phyloP scores from a whole-genome alignment of 1,140 invertebrate species.

The Temnothorax longispinosus region DNA sequence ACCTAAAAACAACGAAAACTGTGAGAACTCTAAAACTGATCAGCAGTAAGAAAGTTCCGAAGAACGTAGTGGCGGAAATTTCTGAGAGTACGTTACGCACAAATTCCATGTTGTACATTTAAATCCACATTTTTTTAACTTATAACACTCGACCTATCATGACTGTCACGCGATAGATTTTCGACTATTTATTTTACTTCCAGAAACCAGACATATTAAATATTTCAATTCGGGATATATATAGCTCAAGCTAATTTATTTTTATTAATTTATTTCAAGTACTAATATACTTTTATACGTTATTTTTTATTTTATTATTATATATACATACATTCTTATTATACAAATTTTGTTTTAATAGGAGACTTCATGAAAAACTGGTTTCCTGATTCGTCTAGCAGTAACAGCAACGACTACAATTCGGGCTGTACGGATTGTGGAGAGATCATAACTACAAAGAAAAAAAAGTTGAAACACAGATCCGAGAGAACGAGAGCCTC shows the following conservation, averaged over 20 bases:
- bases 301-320: neutral
- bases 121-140: neutral
- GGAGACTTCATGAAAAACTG: neutral
- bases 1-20: neutral
- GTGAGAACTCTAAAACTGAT: neutral
- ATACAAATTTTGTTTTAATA: neutral
- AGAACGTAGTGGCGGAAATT: neutral
- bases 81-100: neutral
- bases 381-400: neutral
- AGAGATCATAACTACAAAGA: neutral
- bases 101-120: neutral
- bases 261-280: neutral
- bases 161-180: neutral
- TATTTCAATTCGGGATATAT: neutral
- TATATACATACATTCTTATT: neutral
- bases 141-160: neutral
- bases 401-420: neutral
- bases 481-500: neutral
- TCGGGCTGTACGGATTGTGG: neutral
- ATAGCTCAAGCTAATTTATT: neutral
- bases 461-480: neutral
- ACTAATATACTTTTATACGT: neutral
- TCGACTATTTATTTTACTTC: neutral
- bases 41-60: neutral
- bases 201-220: neutral